Evolutionary conservation across 2,888 invertebrate genomes (phyloP), one percentile per base, ranked within the genome.

Genomic region (Laspeyria flexula): DNA sequence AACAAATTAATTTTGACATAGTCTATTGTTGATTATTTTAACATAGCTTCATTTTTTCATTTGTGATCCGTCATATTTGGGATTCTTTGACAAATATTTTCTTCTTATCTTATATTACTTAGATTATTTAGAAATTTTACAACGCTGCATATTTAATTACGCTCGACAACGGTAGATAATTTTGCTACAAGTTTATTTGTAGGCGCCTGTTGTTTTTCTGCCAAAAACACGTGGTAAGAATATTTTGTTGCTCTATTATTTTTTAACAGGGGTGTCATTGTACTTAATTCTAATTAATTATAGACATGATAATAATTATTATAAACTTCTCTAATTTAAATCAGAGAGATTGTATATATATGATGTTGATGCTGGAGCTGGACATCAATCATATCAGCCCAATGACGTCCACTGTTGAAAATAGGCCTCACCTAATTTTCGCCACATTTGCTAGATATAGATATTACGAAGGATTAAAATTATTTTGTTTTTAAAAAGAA

Each of bases 1-100:
- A 77, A 66, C 71, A 78, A 80, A 77, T 58, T 63, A 55, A 44
- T 57, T 73, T 65, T 80, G 79, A 77, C 79, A 72, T 45, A 45
- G 55, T 69, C 52, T 67, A 62, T 65, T 75, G 56, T 69, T 75
- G 75, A 73, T 71, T 67, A 65, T 79, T 76, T 71, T 55, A 62
- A 59, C 58, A 57, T 54, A 53, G 35, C 42, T n/a, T n/a, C n/a
- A n/a, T n/a, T n/a, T 75, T 74, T 76, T 75, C 65, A 68, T 83
- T 79, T 76, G 55, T 71, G 71, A 61, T 55, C 65, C 67, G 64
- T 71, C 55, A 43, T 64, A 54, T 31, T 55, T 58, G 31, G 48
- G 66, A 55, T 61, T 65, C 31, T 43, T 55, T 51, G 23, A 33
- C 29, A 37, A 29, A 29, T 1, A 16, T 55, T 39, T 43, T 35